Evolutionary conservation across 1,140 invertebrate genomes (phyloP).

Genomic region (Cyclargus thomasi): DNA sequence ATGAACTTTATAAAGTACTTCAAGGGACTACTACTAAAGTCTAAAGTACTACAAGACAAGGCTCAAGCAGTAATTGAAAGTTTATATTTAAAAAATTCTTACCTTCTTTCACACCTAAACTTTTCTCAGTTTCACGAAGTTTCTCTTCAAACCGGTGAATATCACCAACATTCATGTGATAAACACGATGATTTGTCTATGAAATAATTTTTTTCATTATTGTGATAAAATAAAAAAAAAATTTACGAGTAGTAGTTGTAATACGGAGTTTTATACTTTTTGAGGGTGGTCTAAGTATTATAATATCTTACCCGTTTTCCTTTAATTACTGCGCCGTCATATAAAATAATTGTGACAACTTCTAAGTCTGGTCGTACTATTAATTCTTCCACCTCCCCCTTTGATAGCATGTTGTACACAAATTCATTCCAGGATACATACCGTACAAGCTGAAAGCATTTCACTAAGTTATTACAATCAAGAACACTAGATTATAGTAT

Average conservation of each 20-base stretch:
- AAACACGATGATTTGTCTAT: slow-evolving; percentile 79
- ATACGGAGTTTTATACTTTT: too few species aligned
- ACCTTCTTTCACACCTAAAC: slow-evolving; percentile 86
- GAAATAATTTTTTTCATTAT: slow-evolving; percentile 29
- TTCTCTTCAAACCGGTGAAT: slow-evolving; percentile 91
- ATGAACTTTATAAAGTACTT: too few species aligned
- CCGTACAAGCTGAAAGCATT: slow-evolving; percentile 62
- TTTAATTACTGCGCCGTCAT: slow-evolving; percentile 91
- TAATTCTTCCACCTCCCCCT: slow-evolving; percentile 93
- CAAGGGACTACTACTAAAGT: too few species aligned
- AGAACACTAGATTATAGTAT: neutral
- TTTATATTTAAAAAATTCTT: slow-evolving; percentile 13
- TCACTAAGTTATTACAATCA: neutral
- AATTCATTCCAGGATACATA: slow-evolving; percentile 97
- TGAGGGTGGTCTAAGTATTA: neutral
- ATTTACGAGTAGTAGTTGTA: too few species aligned
- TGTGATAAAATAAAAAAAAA: too few species aligned
- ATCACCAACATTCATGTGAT: slow-evolving; percentile 90
- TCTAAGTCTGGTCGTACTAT: slow-evolving; percentile 89
- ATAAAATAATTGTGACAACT: slow-evolving; percentile 87
- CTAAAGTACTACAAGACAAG: too few species aligned
- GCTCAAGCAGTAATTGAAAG: too few species aligned
- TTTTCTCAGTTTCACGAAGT: slow-evolving; percentile 86
- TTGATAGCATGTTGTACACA: slow-evolving; percentile 92
- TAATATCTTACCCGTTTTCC: slow-evolving; percentile 79